Conservation (phyloP, 2,797 vertebrate species). For the Onychomys leucogaster region DNA sequence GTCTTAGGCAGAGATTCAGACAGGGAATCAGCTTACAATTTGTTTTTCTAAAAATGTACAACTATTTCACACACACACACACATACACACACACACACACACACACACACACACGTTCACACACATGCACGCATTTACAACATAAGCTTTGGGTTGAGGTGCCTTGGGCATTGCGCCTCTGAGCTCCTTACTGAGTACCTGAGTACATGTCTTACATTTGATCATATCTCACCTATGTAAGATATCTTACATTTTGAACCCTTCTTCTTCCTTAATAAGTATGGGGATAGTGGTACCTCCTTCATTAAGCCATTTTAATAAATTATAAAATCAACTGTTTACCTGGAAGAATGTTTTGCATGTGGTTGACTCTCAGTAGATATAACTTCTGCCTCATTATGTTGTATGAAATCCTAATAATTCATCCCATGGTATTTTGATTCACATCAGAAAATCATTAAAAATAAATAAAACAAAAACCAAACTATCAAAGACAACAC, state of each 20-base stretch:
- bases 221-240: not conserved
- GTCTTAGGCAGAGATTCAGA: not conserved
- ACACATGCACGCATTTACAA: not conserved
- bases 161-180: not conserved
- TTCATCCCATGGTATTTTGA: not conserved
- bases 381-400: not conserved
- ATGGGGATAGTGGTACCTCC: not conserved
- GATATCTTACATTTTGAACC: not conserved
- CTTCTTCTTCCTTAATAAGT: slow-evolving; percentile 8
- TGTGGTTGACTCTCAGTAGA: not conserved
- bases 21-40: not conserved
- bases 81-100: not conserved
- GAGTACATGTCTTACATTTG: not conserved
- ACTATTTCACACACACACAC: not conserved
- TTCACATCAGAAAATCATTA: slow-evolving; percentile 48
- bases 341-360: not conserved
- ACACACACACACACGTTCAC: not conserved
- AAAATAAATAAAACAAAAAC: slow-evolving; percentile 38
- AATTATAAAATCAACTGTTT: slow-evolving; percentile 17
- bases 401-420: slow-evolving; percentile 39
- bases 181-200: not conserved
- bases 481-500: not conserved
- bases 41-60: not conserved
- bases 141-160: not conserved
- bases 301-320: not conserved